phyloP scores from a whole-genome alignment of 2,888 invertebrate genomes.

The Bombylius discolor region DNA sequence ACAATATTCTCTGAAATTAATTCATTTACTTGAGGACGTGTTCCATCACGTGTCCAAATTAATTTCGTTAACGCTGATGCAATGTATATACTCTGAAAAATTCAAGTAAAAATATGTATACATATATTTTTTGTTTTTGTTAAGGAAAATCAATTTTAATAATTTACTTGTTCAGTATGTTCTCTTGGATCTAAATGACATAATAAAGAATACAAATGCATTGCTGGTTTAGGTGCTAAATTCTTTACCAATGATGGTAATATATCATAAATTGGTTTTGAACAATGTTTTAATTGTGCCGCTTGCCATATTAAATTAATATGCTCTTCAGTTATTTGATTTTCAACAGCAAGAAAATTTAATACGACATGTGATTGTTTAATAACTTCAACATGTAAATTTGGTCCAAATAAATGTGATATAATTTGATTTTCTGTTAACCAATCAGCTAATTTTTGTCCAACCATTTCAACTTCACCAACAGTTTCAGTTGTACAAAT shows the following conservation, averaged over 20 bases:
- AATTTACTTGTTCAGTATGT: conserved; percentile 74
- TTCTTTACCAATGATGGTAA: conserved; percentile 83
- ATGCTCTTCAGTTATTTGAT: conserved; percentile 77
- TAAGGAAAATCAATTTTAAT: neutral
- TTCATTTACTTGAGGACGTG: conserved; percentile 37
- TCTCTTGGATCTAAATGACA: conserved; percentile 79
- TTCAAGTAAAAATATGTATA: too few relatives aligned
- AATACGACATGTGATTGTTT: conserved; percentile 90
- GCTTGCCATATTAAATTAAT: conserved; percentile 91
- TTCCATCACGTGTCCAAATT: conserved; percentile 67
- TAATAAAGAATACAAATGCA: conserved; percentile 77
- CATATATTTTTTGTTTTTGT: too few relatives aligned
- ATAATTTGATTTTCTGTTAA: conserved; percentile 79
- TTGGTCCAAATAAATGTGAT: conserved; percentile 92
- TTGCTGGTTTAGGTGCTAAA: conserved; percentile 73
- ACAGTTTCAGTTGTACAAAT: conserved; percentile 79
- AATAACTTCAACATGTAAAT: conserved; percentile 87
- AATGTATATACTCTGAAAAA: conserved; percentile 56
- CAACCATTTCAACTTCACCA: conserved; percentile 72
- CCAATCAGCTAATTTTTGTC: conserved; percentile 78
- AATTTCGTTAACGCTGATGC: conserved; percentile 82
- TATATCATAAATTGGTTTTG: conserved; percentile 84
- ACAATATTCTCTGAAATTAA: conserved; percentile 35
- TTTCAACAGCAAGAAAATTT: conserved; percentile 85
- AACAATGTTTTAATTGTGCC: conserved; percentile 88